Conservation (phyloP, 2,797 vertebrate species). For the Poecilia gillii region DNA sequence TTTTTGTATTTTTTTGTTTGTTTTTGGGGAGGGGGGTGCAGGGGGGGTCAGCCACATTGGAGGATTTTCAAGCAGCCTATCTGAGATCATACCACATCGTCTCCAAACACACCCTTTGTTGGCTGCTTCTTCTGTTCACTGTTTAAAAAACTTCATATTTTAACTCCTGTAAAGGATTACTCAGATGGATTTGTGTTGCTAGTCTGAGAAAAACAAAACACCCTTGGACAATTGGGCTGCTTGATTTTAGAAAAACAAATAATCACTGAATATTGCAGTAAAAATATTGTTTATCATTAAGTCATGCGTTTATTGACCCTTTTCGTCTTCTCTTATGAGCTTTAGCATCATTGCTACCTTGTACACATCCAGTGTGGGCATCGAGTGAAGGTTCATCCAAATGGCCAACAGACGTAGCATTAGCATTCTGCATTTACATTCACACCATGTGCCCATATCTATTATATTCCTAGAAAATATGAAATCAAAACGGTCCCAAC, state of each 20-base stretch:
- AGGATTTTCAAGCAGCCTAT: too few species aligned
- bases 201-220: background rate
- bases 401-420: background rate
- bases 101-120: too few species aligned
- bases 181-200: background rate
- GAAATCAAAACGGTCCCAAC: background rate
- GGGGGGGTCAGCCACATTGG: too few species aligned
- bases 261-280: background rate
- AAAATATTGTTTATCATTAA: background rate
- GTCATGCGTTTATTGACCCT: background rate
- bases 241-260: background rate
- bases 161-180: too few species aligned
- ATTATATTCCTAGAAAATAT: background rate
- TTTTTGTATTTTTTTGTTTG: too few species aligned
- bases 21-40: too few species aligned
- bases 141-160: too few species aligned
- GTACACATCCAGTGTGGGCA: background rate
- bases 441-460: background rate
- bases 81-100: too few species aligned
- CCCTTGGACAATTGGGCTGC: background rate
- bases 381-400: background rate
- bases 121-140: too few species aligned
- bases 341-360: background rate
- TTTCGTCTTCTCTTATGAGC: background rate
- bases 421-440: background rate